These are phyloP conservation scores for Mimas tiliae DNA, from an alignment of 2,888 invertebrate genomes.

Conservation along the genomic window DNA sequence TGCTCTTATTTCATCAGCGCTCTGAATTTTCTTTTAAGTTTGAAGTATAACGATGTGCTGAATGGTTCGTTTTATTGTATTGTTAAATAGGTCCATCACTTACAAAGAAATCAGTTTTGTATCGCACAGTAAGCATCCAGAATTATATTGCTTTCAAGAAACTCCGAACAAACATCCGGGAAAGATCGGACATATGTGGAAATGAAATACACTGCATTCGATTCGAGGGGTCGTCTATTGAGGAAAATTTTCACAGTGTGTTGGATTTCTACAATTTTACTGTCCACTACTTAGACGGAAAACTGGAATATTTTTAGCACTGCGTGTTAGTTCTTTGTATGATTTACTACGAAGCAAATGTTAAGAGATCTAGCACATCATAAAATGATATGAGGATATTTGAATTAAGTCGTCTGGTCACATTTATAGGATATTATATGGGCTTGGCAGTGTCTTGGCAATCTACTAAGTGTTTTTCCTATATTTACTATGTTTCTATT, in stretches of 20 bases:
- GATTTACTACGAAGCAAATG: neutral
- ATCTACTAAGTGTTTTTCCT: no score
- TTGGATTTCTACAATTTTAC: slow-evolving; percentile 26
- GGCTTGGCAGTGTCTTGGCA: no score
- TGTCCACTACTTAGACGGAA: neutral
- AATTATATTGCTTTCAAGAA: slow-evolving; percentile 38
- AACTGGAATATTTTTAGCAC: neutral
- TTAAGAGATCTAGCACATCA: neutral
- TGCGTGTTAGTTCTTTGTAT: neutral
- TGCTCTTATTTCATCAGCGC: slow-evolving; percentile 29
- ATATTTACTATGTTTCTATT: no score
- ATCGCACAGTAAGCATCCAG: neutral
- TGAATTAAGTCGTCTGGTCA: neutral
- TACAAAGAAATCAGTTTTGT: slow-evolving; percentile 15
- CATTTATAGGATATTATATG: no score
- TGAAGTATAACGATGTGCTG: slow-evolving; percentile 37
- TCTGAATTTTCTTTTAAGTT: slow-evolving; percentile 34
- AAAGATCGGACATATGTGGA: slow-evolving; percentile 37
- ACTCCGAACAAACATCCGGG: slow-evolving; percentile 40
- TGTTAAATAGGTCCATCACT: slow-evolving; percentile 21
- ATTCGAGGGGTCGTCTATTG: slow-evolving; percentile 31
- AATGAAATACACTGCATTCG: slow-evolving; percentile 33
- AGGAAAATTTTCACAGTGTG: slow-evolving; percentile 33
- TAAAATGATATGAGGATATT: neutral
- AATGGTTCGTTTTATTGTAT: slow-evolving; percentile 19